These are phyloP conservation scores for Aleiodes sp. DNA, from an alignment of 1,140 invertebrate genomes.

Conservation along the genomic window DNA sequence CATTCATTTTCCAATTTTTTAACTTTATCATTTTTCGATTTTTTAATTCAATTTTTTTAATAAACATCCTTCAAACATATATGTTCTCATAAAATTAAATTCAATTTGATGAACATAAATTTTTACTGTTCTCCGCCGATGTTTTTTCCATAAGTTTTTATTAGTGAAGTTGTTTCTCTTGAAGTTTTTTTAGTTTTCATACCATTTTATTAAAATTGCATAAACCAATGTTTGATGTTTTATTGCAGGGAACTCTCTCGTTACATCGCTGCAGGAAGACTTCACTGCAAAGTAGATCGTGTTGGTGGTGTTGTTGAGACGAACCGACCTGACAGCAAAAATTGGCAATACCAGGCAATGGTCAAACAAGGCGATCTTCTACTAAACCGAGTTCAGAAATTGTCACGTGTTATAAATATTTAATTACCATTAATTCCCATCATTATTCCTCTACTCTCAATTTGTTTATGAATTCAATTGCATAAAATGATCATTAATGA, in stretches of 20 bases:
- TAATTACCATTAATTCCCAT: slow-evolving; percentile 70
- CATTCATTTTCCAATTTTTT: no score
- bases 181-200: no score
- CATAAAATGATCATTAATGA: not conserved
- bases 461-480: not conserved
- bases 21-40: no score
- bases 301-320: slow-evolving; percentile 98
- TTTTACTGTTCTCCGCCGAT: slow-evolving; percentile 14
- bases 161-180: no score
- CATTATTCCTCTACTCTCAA: no score
- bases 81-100: no score
- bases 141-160: no score
- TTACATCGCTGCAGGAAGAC: slow-evolving; percentile 93
- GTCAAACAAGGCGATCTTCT: slow-evolving; percentile 98
- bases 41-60: no score
- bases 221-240: slow-evolving; percentile 28
- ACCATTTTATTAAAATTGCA: no score
- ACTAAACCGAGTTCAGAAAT: slow-evolving; percentile 97
- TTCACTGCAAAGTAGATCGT: slow-evolving; percentile 98
- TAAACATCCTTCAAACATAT: no score
- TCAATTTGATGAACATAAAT: not conserved
- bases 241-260: slow-evolving; percentile 79
- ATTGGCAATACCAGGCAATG: slow-evolving; percentile 94
- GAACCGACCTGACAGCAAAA: slow-evolving; percentile 91
- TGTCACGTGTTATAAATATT: slow-evolving; percentile 99